Evolutionary conservation across 2,888 invertebrate genomes (phyloP).

Genomic region (Antitype chi): DNA sequence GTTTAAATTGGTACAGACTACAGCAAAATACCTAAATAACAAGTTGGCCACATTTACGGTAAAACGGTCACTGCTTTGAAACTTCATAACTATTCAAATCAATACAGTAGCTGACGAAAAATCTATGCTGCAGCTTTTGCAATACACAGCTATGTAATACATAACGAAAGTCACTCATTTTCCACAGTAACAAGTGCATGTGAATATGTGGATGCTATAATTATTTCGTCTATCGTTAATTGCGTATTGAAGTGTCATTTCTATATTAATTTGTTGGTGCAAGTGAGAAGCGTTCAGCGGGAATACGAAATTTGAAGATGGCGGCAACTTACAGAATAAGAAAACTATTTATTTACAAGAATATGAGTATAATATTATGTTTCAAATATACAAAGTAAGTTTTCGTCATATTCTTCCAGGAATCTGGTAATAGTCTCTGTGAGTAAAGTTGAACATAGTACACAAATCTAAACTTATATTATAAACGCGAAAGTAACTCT

Average conservation of each 20-base stretch:
- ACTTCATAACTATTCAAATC: no score
- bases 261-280: constrained; percentile 17
- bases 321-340: not conserved
- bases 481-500: not conserved
- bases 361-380: no score
- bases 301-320: not conserved
- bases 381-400: no score
- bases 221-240: constrained; percentile 61
- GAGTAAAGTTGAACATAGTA: no score
- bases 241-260: constrained; percentile 46
- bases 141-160: constrained; percentile 19
- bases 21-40: no score
- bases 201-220: constrained; percentile 44
- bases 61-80: no score
- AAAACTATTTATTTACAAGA: no score
- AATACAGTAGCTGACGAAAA: not conserved
- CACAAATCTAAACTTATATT: not conserved
- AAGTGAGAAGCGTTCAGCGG: constrained; percentile 33
- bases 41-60: no score
- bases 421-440: no score
- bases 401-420: no score
- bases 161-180: constrained; percentile 32
- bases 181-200: constrained; percentile 25
- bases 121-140: constrained; percentile 4
- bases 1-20: no score